Base-by-base conservation (phyloP, 2,888 invertebrate genomes). In the Andrena trimmerana region DNA sequence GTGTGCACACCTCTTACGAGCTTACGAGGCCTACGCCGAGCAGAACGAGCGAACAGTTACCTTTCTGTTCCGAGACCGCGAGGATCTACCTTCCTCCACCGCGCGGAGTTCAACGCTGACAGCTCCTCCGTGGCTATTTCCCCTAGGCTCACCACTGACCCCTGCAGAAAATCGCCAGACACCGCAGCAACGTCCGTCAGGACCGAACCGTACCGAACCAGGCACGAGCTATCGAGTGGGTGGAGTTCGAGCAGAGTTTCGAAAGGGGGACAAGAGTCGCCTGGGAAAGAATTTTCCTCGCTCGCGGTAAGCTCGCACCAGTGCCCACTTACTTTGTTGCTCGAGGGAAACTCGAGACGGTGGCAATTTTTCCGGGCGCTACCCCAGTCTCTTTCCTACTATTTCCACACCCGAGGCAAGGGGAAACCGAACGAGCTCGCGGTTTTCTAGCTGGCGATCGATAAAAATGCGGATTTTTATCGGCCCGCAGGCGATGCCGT, bases 51-150 rank as follows among this genome's bases (percentile, higher is more conserved):
- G 89, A 90, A 85, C 93, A 93, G 93, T 93, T 92, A 91, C 92
- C 92, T 93, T 93, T 93, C 92, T 89, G 92, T 93, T 90, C 90
- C 89, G 92, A 92, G 90, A 91, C 89, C 88, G 93, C 88, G 91
- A 93, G 92, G 92, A 92, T 92, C 93, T 90, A 90, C 86, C 83
- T 81, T 77, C 79, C 85, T 83, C 75, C 63, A 68, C n/a, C 60
- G 70, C 76, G 75, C 71, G 50, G 74, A 76, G 48, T 57, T 57
- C 72, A 71, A 59, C 75, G 71, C 36, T 68, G 57, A 78, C 65
- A 59, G 63, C 59, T 83, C 82, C 59, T 83, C 82, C 85, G 78
- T 85, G 77, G 79, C 83, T 83, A 71, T 24, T 59, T 7, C 48
- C 4, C 16, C 29, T 10, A 31, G 13, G 31, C 29, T 20, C 13